A percentile compares a stretch with the other conserved stretches of the same genome.
Evolutionary conservation across 1,140 invertebrate species (phyloP).

Genomic region (Drosophila equinoxialis): DNA sequence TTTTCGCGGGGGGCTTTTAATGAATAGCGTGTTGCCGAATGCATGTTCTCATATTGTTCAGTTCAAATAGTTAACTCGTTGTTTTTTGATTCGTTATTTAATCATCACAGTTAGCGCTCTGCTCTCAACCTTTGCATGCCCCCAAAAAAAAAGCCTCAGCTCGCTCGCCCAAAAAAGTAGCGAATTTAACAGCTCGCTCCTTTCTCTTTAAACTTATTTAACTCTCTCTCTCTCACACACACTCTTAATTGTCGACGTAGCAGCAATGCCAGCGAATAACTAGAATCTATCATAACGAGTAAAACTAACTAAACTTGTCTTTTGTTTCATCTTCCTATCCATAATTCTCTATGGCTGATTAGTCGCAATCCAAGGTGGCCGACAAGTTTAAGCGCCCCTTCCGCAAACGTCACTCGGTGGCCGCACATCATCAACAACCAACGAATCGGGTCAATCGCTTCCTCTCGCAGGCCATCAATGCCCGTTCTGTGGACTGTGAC

Average conservation of each 20-base stretch:
- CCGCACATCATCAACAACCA: constrained; percentile 92
- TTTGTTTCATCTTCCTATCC: constrained; percentile 9
- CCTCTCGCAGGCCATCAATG: constrained; percentile 94
- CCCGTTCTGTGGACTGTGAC: constrained; percentile 94
- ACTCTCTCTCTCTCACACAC: constrained; percentile 15
- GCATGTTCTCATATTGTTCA: constrained; percentile 22
- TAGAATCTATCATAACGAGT: background rate
- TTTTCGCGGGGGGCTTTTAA: constrained; percentile 1
- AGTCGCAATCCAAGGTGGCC: constrained; percentile 89
- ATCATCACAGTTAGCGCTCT: constrained; percentile 14
- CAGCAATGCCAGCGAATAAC: constrained; percentile 11
- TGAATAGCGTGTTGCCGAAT: constrained; percentile 1
- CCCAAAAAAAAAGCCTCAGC: background rate
- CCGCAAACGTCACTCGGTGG: constrained; percentile 91
- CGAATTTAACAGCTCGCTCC: background rate
- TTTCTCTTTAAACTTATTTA: background rate
- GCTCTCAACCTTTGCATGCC: constrained; percentile 42
- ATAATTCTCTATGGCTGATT: constrained; percentile 1
- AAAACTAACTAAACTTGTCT: constrained; percentile 1
- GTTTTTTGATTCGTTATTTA: background rate
- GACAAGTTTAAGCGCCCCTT: constrained; percentile 94
- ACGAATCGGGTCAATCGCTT: constrained; percentile 96
- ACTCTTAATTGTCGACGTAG: constrained; percentile 28
- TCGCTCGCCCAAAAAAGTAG: background rate
- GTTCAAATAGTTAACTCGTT: background rate